Base-by-base conservation (phyloP, 2,113 vertebrate species). In the Sula dactylatra region DNA sequence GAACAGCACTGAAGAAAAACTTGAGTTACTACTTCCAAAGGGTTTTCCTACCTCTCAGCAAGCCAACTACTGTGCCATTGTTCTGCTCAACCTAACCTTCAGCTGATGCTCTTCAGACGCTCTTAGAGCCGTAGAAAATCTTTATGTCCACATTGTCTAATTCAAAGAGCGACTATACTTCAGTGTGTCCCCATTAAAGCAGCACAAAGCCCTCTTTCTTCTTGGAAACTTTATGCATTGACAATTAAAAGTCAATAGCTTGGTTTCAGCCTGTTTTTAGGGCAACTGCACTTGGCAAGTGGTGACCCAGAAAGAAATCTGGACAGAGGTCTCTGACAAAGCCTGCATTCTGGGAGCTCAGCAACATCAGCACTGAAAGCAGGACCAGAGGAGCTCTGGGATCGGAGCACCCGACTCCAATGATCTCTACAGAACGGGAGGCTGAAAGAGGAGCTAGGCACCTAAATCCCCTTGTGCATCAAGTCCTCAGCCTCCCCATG, bases 141-240 rank as follows among this genome's bases (percentile, higher is more conserved):
- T 91, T 93, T 92, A 94, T 16, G 1, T 94, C 76, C 74, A 29
- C 78, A 85, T 56, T 91, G 86, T 95, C 74, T 90, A 91, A 94
- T 69, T 97, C 89, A 94, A 91, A 94, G 78, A 77, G 78, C 0
- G 3, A 82, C 74, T 90, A 54, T 66, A 85, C 93, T 91, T 95
- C 86, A 95, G 58, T 76, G 83, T 94, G 91, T 88, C 86, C 78
- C 74, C 81, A 85, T 94, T 89, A 89, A 94, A 94, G 69, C 27
- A 44, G n/a, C 88, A 97, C 94, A 97, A 94, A 97, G 86, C 69
- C 86, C 44, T 89, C 95, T 79, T 96, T 95, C 94, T 94, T 94
- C 92, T 50, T 54, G n/a, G 58, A 84, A 95, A 95, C 86, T 88
- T 95, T 69, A 95, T 66, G 91, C 61, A 26, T 42, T 89, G 86